phyloP scores from a whole-genome alignment of 2,113 vertebrate species.

The Aspidoscelis tigris region DNA sequence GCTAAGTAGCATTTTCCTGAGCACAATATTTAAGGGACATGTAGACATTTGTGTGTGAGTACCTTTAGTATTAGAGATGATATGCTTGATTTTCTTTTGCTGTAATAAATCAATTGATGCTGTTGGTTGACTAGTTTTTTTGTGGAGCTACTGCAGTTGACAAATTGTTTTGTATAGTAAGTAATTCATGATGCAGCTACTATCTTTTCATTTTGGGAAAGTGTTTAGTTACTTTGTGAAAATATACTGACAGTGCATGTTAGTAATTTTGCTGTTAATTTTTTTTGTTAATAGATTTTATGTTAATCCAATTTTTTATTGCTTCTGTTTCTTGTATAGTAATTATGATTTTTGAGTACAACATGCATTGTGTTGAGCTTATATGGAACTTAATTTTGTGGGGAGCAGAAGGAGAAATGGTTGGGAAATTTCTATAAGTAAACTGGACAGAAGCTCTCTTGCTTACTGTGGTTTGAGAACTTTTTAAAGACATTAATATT shows the following conservation, averaged over 20 bases:
- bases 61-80: constrained; percentile 27
- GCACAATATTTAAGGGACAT: constrained; percentile 23
- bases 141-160: not conserved
- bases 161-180: constrained; percentile 24
- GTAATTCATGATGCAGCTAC: not conserved
- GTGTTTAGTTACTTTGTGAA: not conserved
- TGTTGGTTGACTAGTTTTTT: not conserved
- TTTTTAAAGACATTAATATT: constrained; percentile 47
- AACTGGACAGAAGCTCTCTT: constrained; percentile 59
- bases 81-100: not conserved
- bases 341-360: constrained; percentile 12
- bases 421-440: not conserved
- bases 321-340: not conserved
- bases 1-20: not conserved
- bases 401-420: not conserved
- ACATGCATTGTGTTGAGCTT: constrained; percentile 1
- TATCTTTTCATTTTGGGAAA: not conserved
- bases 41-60: constrained; percentile 12
- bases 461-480: constrained; percentile 84
- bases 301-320: constrained; percentile 7
- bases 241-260: constrained; percentile 25
- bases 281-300: not conserved
- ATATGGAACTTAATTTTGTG: constrained; percentile 3
- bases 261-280: constrained; percentile 33
- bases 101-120: constrained; percentile 9